Percentiles rank a stretch among this genome's conserved stretches.
Conservation (phyloP, 2,113 vertebrate genomes). For the Ochotona curzoniae region DNA sequence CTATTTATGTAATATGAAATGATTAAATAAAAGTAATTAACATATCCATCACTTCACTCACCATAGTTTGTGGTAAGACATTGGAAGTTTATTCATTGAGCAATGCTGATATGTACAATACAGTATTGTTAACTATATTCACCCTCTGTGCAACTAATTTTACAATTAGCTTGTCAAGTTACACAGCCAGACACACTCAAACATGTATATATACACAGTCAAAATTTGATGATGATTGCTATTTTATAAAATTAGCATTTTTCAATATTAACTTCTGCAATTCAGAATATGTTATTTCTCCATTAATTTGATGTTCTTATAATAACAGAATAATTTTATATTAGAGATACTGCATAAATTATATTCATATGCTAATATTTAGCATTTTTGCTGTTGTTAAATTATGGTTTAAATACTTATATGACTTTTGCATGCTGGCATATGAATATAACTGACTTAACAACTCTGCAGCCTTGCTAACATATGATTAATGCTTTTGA, state of each 20-base stretch:
- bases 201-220: neutral
- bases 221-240: neutral
- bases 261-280: neutral
- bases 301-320: neutral
- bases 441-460: neutral
- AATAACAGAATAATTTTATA: neutral
- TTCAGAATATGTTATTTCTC: neutral
- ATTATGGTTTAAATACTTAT: neutral
- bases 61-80: neutral
- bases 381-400: neutral
- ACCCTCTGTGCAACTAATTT: constrained; percentile 12
- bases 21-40: constrained; percentile 5
- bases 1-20: neutral
- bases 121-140: constrained; percentile 12
- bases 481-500: neutral
- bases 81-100: neutral
- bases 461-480: neutral
- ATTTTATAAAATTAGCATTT: neutral
- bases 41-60: neutral
- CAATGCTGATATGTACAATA: neutral
- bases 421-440: neutral
- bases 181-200: neutral
- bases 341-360: neutral
- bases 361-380: neutral
- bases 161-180: neutral